Base-by-base conservation (phyloP, 2,888 invertebrate genomes). In the Agrotis puta region DNA sequence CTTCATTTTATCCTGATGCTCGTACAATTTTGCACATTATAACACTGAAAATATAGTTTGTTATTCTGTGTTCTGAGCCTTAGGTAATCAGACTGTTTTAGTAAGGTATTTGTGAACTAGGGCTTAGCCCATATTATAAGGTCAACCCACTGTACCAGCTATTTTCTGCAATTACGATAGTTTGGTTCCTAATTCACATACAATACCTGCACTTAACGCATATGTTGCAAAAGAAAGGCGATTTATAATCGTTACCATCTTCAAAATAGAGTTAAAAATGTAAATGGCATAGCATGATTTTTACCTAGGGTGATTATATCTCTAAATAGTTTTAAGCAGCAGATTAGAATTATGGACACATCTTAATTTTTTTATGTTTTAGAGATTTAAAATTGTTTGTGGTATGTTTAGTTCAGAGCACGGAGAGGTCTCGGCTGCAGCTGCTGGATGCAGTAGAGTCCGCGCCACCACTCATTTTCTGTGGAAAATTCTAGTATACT, bases 251-350 rank as follows among this genome's bases (percentile, higher is more conserved):
- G 33, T 53, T 53, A 24, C 50, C 59, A 27, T 53, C 45, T 56
- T 22, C 22, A 20, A 48, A 62, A 61, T 68, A 66, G 47, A 43
- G 39, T 65, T 58, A 54, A 64, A 47, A 77, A 24, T 76, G 50
- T 62, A 61, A 64, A 65, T 51, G 65, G 51, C 53, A 64, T 63
- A 53, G 50, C 81, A 81, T 71, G 59, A 61, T 64, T 58, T 54
- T 50, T 43, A 63, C 48, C 58, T 81, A 81, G 57, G 51, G 62
- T 82, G 43, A 66, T 66, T 76, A 53, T 77, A 64, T 77, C 65
- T 81, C 70, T 70, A 64, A 78, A 16, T 65, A 82, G 68, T 69
- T 68, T 0, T 79, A 82, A 68, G 82, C 61, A 57, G 43, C 66
- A 72, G 64, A 67, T 58, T 82, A 67, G 57, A 24, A 24, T 56